These are phyloP conservation scores for Procambarus clarkii DNA, from an alignment of 1,140 invertebrate genomes.

Conservation along the genomic window DNA sequence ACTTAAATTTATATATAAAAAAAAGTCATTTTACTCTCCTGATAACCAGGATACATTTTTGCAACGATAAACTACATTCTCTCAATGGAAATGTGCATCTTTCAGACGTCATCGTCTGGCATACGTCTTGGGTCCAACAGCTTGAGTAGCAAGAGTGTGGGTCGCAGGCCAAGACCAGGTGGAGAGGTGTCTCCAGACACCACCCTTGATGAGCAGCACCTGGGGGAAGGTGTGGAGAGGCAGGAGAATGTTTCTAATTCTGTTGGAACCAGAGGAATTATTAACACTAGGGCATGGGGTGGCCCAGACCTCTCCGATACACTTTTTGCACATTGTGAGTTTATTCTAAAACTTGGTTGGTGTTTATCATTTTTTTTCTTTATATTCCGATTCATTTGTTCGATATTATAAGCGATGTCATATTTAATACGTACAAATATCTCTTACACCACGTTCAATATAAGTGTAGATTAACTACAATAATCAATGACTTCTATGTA, in stretches of 20 bases:
- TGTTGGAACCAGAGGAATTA: not conserved
- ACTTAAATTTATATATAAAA: no score
- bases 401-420: no score
- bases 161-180: not conserved
- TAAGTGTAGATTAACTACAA: no score
- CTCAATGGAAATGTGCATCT: not conserved
- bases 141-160: not conserved
- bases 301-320: slow-evolving; percentile 32
- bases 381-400: no score
- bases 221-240: not conserved
- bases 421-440: no score
- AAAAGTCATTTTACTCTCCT: no score
- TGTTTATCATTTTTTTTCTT: no score
- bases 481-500: not conserved
- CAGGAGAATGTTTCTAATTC: not conserved
- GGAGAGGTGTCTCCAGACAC: not conserved
- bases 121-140: not conserved
- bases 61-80: no score
- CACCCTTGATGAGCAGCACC: not conserved
- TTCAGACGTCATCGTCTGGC: not conserved
- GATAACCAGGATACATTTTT: no score
- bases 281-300: not conserved
- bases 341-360: not conserved
- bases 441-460: no score
- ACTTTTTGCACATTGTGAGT: slow-evolving; percentile 46